Percentiles rank a stretch among this genome's conserved stretches.
These are phyloP conservation scores for Rhabdomys pumilio DNA, from an alignment of 2,797 vertebrate species.

Conservation along the genomic window DNA sequence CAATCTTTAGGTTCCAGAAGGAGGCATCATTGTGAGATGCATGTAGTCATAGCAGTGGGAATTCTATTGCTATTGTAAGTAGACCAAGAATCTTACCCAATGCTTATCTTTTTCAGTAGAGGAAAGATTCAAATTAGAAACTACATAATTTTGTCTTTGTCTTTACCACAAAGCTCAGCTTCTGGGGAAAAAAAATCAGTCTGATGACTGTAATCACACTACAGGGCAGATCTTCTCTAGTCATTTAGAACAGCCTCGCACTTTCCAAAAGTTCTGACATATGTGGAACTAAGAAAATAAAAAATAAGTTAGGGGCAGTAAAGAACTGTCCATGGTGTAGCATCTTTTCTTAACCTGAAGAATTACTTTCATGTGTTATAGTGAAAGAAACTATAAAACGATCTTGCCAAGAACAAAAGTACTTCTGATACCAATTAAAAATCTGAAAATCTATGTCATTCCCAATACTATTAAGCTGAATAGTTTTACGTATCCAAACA, in stretches of 20 bases:
- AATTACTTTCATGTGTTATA: constrained; percentile 63
- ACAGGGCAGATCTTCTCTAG: neutral
- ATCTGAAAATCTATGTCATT: neutral
- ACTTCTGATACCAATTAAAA: constrained; percentile 39
- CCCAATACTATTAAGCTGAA: constrained; percentile 58
- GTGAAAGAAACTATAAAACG: constrained; percentile 43
- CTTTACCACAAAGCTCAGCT: constrained; percentile 54
- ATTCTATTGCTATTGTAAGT: neutral
- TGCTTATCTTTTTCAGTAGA: neutral
- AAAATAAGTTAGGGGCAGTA: constrained; percentile 49
- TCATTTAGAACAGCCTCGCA: neutral
- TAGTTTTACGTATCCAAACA: neutral
- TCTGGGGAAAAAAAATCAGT: constrained; percentile 55
- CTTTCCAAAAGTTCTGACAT: constrained; percentile 43
- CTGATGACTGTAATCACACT: neutral
- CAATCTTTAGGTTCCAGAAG: constrained; percentile 17
- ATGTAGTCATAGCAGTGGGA: neutral
- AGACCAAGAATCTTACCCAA: neutral
- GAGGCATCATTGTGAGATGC: neutral
- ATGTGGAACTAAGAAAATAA: constrained; percentile 27
- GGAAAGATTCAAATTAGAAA: constrained; percentile 32
- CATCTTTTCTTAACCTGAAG: neutral
- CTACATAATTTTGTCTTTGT: neutral
- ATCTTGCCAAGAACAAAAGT: constrained; percentile 1
- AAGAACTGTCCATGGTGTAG: neutral